A percentile compares a stretch with the other conserved stretches of the same genome.
Evolutionary conservation across 2,888 invertebrate genomes (phyloP).

Genomic region (Blastobasis adustella): DNA sequence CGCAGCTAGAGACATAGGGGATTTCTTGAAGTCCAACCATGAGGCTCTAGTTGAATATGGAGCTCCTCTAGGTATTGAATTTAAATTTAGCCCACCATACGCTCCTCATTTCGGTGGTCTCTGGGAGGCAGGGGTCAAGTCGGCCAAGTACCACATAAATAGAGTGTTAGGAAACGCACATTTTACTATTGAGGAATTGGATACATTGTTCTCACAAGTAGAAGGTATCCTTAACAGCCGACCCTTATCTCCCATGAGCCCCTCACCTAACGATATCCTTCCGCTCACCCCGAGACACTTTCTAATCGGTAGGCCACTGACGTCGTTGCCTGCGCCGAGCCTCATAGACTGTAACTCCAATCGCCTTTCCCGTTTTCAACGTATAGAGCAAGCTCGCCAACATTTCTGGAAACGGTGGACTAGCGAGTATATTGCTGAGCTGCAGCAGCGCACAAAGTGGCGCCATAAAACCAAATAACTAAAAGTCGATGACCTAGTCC

Average conservation of each 20-base stretch:
- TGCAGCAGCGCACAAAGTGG: conserved; percentile 12
- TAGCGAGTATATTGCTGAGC: conserved; percentile 11
- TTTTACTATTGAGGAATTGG: conserved; percentile 5
- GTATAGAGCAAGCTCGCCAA: conserved; percentile 7
- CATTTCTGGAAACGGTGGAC: conserved; percentile 15
- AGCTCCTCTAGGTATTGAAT: no score
- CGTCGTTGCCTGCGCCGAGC: conserved; percentile 2
- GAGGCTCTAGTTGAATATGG: no score
- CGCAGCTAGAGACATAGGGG: neutral
- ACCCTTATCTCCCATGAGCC: neutral
- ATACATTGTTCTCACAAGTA: neutral
- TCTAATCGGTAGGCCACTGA: conserved; percentile 6
- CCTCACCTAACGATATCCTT: conserved; percentile 1
- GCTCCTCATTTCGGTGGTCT: no score
- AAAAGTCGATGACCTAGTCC: conserved; percentile 5
- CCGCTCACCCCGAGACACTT: conserved; percentile 4
- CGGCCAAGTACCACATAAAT: conserved; percentile 4
- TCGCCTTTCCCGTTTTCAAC: conserved; percentile 4
- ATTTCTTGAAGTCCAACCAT: neutral
- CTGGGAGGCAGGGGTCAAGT: neutral
- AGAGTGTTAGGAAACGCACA: conserved; percentile 7
- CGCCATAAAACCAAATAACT: neutral
- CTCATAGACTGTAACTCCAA: neutral
- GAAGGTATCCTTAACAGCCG: conserved; percentile 5
- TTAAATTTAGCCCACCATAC: neutral